These are phyloP conservation scores for Onthophagus taurus DNA, from an alignment of 1,140 invertebrate genomes.

Conservation along the genomic window DNA sequence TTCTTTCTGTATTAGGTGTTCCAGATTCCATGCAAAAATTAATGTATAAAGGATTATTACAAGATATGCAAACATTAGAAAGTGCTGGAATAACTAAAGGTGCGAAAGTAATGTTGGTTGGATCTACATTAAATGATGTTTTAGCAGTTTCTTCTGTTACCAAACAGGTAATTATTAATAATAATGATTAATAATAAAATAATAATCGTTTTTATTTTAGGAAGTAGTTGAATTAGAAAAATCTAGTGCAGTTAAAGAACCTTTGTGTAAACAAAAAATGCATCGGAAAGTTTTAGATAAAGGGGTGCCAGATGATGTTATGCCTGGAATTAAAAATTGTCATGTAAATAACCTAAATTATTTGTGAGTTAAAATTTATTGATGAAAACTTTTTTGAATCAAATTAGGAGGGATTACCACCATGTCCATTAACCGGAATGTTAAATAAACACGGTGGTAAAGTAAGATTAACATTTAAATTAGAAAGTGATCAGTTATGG, in stretches of 20 bases:
- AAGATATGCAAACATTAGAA: constrained; percentile 73
- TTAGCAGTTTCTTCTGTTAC: constrained; percentile 65
- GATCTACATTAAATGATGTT: constrained; percentile 84
- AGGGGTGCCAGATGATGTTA: constrained; percentile 81
- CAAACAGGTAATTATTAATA: constrained; percentile 40
- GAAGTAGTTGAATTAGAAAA: constrained; percentile 45
- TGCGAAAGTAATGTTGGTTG: constrained; percentile 87
- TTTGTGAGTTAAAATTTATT: background rate
- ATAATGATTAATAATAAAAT: background rate
- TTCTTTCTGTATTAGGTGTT: constrained; percentile 48
- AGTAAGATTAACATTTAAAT: constrained; percentile 86
- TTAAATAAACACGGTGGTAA: constrained; percentile 87
- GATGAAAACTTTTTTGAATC: constrained; percentile 16
- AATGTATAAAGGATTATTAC: constrained; percentile 83
- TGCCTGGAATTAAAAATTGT: constrained; percentile 73
- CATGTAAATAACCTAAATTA: constrained; percentile 4
- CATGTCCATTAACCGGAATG: constrained; percentile 80
- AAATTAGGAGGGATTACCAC: constrained; percentile 71
- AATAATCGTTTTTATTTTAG: constrained; percentile 24
- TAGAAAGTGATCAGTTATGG: constrained; percentile 88
- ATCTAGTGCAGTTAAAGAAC: constrained; percentile 59
- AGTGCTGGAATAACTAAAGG: constrained; percentile 73
- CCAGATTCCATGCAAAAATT: constrained; percentile 82
- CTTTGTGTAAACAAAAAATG: constrained; percentile 73
- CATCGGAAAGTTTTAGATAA: constrained; percentile 86